phyloP scores from a whole-genome alignment of 2,797 vertebrate species.

The Crocodylus rhombifer region DNA sequence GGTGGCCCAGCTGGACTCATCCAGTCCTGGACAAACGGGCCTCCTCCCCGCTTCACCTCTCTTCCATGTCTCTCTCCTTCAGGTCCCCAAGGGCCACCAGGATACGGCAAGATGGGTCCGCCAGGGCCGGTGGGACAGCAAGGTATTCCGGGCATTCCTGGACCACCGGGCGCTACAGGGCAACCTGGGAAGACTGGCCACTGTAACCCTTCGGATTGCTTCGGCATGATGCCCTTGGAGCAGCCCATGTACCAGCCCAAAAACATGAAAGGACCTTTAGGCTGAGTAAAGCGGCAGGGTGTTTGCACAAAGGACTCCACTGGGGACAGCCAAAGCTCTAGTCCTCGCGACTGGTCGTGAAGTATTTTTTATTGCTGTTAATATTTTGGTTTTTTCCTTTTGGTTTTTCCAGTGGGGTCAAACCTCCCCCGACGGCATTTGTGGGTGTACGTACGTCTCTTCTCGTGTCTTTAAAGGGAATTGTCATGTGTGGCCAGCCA shows the following conservation, averaged over 20 bases:
- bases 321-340: conserved; percentile 47
- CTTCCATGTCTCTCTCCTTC: not conserved
- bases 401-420: conserved; percentile 41
- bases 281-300: conserved; percentile 62
- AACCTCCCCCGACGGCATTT: not conserved
- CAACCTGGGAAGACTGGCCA: conserved; percentile 90
- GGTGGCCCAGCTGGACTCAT: not conserved
- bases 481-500: not conserved
- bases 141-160: conserved; percentile 94
- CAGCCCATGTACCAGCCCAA: conserved; percentile 89
- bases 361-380: conserved; percentile 71
- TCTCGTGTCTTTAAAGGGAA: not conserved
- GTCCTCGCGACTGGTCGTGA: conserved; percentile 56
- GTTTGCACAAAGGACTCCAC: conserved; percentile 37
- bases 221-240: conserved; percentile 88
- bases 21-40: too few species aligned
- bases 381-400: conserved; percentile 60
- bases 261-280: conserved; percentile 90
- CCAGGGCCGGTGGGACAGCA: conserved; percentile 94
- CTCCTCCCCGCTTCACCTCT: too few species aligned
- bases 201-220: conserved; percentile 93
- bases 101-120: conserved; percentile 94
- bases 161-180: conserved; percentile 86
- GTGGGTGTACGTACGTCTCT: not conserved
- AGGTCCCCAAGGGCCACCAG: conserved; percentile 93